phyloP scores from a whole-genome alignment of 2,797 vertebrate genomes.

The Tamandua tetradactyla region DNA sequence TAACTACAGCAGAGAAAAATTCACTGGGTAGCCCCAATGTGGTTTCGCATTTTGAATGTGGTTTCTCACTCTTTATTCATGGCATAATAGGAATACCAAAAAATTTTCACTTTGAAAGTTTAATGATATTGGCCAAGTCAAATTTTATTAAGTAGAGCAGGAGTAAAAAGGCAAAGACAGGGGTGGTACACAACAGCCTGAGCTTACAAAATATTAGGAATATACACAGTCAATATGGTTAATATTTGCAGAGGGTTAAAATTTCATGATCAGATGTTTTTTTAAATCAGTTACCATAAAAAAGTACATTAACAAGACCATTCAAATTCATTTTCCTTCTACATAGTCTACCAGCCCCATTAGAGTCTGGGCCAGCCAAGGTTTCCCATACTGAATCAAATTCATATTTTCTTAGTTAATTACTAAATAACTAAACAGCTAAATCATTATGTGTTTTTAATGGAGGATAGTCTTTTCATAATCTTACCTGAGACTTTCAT shows the following conservation, averaged over 20 bases:
- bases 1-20: background rate
- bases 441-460: background rate
- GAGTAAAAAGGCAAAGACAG: conserved; percentile 2
- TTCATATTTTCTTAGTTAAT: background rate
- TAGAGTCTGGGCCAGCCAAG: background rate
- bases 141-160: conserved; percentile 19
- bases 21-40: background rate
- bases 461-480: conserved; percentile 42
- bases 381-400: conserved; percentile 12
- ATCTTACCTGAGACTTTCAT: conserved; percentile 89
- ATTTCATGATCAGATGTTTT: background rate
- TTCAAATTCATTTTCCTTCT: conserved; percentile 45
- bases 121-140: background rate
- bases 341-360: background rate
- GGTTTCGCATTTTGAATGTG: conserved; percentile 10
- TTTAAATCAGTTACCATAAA: conserved; percentile 33
- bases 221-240: background rate
- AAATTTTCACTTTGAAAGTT: conserved; percentile 43
- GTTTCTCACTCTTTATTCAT: conserved; percentile 23
- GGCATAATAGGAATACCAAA: conserved; percentile 13
- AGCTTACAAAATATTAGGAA: background rate
- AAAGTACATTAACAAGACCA: background rate
- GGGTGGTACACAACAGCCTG: background rate
- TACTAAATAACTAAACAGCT: background rate
- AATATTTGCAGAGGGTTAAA: conserved; percentile 3